Conservation (phyloP, 2,113 vertebrate genomes). For the Chaetodon trifascialis region DNA sequence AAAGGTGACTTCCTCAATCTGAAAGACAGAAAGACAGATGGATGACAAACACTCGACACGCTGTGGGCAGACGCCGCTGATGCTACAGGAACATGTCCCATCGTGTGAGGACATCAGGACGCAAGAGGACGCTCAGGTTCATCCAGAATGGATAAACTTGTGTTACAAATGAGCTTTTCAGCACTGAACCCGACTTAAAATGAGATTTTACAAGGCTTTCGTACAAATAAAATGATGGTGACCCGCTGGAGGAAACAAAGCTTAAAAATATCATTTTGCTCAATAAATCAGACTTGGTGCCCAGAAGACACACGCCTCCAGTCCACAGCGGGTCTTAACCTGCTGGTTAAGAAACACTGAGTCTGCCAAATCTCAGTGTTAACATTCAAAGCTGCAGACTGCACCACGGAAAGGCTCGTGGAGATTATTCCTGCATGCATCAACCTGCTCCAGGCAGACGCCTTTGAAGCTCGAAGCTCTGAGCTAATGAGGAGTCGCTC, state of each 20-base stretch:
- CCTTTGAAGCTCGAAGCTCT: constrained; percentile 62
- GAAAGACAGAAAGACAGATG: constrained; percentile 16
- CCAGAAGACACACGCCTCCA: neutral
- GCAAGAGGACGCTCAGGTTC: neutral
- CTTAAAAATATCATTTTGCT: neutral
- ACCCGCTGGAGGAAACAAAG: neutral
- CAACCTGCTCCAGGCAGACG: constrained; percentile 20
- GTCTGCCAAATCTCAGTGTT: constrained; percentile 33
- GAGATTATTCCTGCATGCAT: constrained; percentile 32
- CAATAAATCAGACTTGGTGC: neutral
- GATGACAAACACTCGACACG: too few species aligned
- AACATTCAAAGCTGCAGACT: constrained; percentile 24
- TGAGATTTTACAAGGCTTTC: neutral
- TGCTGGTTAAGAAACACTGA: constrained; percentile 5
- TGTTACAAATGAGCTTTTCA: neutral
- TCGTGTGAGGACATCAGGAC: neutral
- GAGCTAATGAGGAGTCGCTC: constrained; percentile 56
- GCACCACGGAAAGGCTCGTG: neutral
- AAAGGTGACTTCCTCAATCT: constrained; percentile 91
- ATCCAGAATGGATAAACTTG: neutral
- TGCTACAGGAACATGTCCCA: neutral
- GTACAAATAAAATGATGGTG: neutral
- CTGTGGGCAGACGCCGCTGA: neutral
- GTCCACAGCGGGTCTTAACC: neutral
- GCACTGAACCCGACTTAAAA: neutral